These are phyloP conservation scores for Cetonia aurata DNA, from an alignment of 2,888 invertebrate species.

Conservation along the genomic window DNA sequence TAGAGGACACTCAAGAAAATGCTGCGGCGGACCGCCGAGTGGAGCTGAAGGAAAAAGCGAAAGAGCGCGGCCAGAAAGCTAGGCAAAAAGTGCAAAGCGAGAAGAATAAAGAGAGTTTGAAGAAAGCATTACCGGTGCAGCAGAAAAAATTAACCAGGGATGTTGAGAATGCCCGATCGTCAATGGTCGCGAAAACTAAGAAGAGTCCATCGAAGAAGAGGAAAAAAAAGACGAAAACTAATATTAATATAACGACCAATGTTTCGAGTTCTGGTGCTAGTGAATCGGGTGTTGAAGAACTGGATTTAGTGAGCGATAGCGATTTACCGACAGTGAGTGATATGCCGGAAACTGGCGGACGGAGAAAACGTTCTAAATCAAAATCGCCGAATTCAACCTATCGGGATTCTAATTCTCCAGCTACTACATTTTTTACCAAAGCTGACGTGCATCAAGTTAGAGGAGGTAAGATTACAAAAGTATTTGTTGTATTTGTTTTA, in stretches of 20 bases:
- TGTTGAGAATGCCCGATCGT: constrained; percentile 67
- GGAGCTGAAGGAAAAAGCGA: constrained; percentile 60
- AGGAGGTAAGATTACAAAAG: too few species aligned
- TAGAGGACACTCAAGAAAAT: constrained; percentile 61
- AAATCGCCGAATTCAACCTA: constrained; percentile 5
- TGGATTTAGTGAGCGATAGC: constrained; percentile 12
- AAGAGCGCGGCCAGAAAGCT: constrained; percentile 65
- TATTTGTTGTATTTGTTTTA: too few species aligned
- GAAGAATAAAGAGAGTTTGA: constrained; percentile 54
- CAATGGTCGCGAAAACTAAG: constrained; percentile 62
- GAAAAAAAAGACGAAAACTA: constrained; percentile 48
- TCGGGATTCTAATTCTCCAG: background rate
- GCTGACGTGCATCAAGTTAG: too few species aligned
- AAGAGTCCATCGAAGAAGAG: constrained; percentile 46
- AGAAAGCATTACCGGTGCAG: constrained; percentile 56
- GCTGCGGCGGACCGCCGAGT: constrained; percentile 52
- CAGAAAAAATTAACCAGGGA: constrained; percentile 63
- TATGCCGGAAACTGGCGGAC: constrained; percentile 11
- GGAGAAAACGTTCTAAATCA: constrained; percentile 30
- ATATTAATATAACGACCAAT: constrained; percentile 46
- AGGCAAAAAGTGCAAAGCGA: constrained; percentile 61
- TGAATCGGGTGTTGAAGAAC: constrained; percentile 16
- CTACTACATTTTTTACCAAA: too few species aligned
- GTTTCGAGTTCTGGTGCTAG: constrained; percentile 21
- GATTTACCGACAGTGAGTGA: constrained; percentile 9